These are phyloP conservation scores for Crocuta crocuta DNA, from an alignment of 2,113 vertebrate species.

Conservation along the genomic window DNA sequence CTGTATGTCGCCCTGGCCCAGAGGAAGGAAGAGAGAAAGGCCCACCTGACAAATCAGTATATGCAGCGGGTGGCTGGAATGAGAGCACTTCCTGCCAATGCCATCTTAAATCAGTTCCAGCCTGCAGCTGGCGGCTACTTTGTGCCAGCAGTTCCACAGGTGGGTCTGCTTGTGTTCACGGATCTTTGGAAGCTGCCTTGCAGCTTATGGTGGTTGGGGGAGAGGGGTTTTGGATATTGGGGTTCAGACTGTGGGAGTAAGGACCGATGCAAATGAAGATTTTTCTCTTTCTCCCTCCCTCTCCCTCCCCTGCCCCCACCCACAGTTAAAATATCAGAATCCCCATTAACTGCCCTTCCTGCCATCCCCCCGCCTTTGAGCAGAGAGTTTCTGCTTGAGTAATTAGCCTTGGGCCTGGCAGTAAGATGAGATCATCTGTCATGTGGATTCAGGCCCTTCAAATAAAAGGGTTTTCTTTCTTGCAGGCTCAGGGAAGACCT, in stretches of 20 bases:
- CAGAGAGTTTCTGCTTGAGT: background rate
- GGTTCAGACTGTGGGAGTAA: background rate
- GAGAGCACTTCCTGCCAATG: slow-evolving; percentile 97
- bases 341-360: background rate
- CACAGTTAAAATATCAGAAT: background rate
- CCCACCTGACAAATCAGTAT: slow-evolving; percentile 98
- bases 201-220: background rate
- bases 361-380: background rate
- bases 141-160: slow-evolving; percentile 98
- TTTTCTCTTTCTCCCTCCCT: background rate
- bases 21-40: slow-evolving; percentile 98
- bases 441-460: background rate
- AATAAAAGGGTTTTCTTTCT: slow-evolving; percentile 49
- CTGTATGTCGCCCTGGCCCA: slow-evolving; percentile 97
- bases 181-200: background rate
- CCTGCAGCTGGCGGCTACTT: slow-evolving; percentile 96
- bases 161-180: slow-evolving; percentile 74
- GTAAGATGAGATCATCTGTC: background rate
- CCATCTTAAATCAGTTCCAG: slow-evolving; percentile 99
- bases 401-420: background rate
- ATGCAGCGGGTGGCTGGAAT: slow-evolving; percentile 99
- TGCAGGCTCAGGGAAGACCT: slow-evolving; percentile 96
- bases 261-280: background rate
- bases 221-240: background rate
- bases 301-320: background rate